These are phyloP conservation scores for Nebria salina DNA, from an alignment of 2,888 invertebrate species.

Conservation along the genomic window DNA sequence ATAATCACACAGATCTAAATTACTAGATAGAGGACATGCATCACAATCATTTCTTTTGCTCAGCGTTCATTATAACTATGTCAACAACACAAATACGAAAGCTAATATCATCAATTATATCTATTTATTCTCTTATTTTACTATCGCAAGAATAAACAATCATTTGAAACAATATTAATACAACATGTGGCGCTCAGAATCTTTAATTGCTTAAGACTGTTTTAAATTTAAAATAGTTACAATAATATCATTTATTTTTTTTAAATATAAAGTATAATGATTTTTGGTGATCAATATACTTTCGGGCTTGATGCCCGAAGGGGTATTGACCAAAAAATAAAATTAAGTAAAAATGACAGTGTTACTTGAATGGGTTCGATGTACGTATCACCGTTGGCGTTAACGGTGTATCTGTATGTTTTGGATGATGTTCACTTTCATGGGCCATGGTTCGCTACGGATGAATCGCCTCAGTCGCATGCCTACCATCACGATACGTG, in stretches of 20 bases:
- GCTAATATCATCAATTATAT: neutral
- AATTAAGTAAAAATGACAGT: constrained; percentile 34
- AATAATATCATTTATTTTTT: neutral
- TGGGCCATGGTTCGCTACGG: constrained; percentile 50
- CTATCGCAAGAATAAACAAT: too few relatives aligned
- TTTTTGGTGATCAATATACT: neutral
- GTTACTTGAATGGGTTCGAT: constrained; percentile 47
- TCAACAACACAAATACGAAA: neutral
- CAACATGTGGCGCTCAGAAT: neutral
- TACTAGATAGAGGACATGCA: neutral
- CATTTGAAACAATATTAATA: neutral
- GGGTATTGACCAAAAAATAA: constrained; percentile 38
- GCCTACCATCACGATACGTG: constrained; percentile 16
- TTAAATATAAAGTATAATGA: too few relatives aligned
- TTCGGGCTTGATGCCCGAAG: constrained; percentile 2
- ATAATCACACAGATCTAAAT: neutral
- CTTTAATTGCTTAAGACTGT: neutral
- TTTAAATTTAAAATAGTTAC: neutral
- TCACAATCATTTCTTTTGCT: neutral
- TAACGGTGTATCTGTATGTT: constrained; percentile 15
- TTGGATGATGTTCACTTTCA: constrained; percentile 52
- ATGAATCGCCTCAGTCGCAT: constrained; percentile 41
- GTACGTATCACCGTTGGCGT: constrained; percentile 39
- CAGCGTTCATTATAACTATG: neutral
- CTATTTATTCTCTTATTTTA: neutral